Conservation (phyloP, 1,140 invertebrate genomes). For the Campoletis sonorensis region DNA sequence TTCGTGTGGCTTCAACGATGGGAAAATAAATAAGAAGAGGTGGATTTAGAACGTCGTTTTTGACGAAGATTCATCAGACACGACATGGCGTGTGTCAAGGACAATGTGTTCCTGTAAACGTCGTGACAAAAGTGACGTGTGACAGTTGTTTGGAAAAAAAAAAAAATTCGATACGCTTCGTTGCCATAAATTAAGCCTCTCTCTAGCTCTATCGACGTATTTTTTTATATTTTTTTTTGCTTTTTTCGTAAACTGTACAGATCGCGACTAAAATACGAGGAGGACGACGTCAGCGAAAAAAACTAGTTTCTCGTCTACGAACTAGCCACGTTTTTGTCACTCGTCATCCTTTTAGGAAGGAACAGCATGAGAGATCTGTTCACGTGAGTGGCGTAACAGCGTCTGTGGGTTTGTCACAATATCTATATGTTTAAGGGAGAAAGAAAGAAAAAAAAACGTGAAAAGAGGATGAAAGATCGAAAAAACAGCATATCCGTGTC, state of each 20-base stretch:
- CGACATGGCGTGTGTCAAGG: neutral
- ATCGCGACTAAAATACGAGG: neutral
- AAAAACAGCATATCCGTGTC: too few species aligned
- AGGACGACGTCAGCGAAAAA: neutral
- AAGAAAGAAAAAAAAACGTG: too few species aligned
- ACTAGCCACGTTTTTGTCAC: constrained; percentile 7
- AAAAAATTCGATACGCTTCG: neutral
- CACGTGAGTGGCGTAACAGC: neutral
- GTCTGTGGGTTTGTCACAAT: too few species aligned
- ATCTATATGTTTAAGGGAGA: too few species aligned
- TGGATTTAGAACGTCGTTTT: neutral
- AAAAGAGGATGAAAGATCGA: too few species aligned
- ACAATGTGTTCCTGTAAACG: neutral
- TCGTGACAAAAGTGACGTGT: neutral
- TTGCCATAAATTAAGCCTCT: neutral
- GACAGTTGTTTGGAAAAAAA: neutral
- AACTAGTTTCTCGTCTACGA: neutral
- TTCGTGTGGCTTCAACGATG: neutral
- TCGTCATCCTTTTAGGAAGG: neutral
- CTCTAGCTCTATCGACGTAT: neutral
- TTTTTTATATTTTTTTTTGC: neutral
- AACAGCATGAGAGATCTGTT: neutral
- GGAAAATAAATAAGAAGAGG: neutral
- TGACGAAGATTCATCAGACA: neutral
- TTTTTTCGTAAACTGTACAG: neutral